Percentiles rank a stretch among this genome's conserved stretches.
phyloP scores from a whole-genome alignment of 2,888 invertebrate species.

The Rotaria socialis region DNA sequence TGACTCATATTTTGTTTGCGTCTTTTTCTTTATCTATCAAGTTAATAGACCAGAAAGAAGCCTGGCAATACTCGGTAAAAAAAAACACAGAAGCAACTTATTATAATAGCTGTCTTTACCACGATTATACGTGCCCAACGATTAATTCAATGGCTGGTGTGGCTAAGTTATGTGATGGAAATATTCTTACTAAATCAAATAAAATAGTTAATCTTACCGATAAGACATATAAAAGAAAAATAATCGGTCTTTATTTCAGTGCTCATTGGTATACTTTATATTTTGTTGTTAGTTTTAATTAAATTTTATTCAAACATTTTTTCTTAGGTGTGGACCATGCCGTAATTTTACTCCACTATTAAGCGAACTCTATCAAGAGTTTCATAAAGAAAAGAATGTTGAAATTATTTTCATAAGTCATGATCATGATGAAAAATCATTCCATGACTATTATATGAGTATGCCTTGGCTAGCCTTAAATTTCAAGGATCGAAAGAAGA shows the following conservation, averaged over 20 bases:
- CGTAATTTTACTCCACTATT: not conserved
- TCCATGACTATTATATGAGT: not conserved
- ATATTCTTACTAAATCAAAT: not conserved
- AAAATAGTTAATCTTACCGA: not conserved
- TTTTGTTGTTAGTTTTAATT: too few relatives aligned
- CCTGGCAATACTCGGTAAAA: too few relatives aligned
- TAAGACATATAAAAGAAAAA: slow-evolving; percentile 21
- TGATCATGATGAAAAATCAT: not conserved
- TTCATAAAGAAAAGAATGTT: not conserved
- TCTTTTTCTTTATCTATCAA: too few relatives aligned
- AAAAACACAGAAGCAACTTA: too few relatives aligned
- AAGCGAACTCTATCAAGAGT: not conserved
- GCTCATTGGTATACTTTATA: not conserved
- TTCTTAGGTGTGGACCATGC: slow-evolving; percentile 13
- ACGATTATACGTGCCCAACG: too few relatives aligned
- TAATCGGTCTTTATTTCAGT: slow-evolving; percentile 29
- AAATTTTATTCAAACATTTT: too few relatives aligned
- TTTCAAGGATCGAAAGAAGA: not conserved
- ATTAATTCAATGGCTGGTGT: not conserved
- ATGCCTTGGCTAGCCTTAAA: not conserved
- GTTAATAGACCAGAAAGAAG: too few relatives aligned
- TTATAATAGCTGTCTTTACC: too few relatives aligned
- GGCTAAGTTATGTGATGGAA: not conserved
- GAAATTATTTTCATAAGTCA: slow-evolving; percentile 1
- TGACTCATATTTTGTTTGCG: too few relatives aligned